Conservation (phyloP, 1,140 invertebrate genomes). For the Zaprionus camerounensis region DNA sequence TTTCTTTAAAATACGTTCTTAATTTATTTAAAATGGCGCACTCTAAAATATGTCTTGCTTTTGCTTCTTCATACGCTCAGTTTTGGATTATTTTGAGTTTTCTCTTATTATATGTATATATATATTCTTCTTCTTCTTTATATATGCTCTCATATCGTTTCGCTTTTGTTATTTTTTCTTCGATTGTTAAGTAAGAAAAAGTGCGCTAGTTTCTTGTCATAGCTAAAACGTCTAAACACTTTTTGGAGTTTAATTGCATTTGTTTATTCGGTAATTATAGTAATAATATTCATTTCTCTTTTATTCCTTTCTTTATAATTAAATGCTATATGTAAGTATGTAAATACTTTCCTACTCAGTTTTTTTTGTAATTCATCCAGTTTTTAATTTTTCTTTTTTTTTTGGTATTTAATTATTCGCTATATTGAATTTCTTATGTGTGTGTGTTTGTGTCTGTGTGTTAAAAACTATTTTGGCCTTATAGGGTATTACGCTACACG, state of each 20-base stretch:
- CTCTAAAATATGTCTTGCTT: slow-evolving; percentile 67
- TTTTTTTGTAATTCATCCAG: slow-evolving; percentile 19
- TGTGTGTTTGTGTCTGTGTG: slow-evolving; percentile 19
- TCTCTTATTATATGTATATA: slow-evolving; percentile 25
- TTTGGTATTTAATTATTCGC: slow-evolving; percentile 22
- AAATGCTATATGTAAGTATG: slow-evolving; percentile 74
- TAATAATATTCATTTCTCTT: slow-evolving; percentile 36
- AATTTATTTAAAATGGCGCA: slow-evolving; percentile 64
- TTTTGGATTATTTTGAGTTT: slow-evolving; percentile 26
- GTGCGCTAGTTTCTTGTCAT: slow-evolving; percentile 58
- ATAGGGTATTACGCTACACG: slow-evolving; percentile 65
- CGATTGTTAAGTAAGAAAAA: slow-evolving; percentile 66
- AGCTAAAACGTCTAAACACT: slow-evolving; percentile 62
- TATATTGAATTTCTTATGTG: slow-evolving; percentile 41
- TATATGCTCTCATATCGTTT: not conserved
- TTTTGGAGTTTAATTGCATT: slow-evolving; percentile 42
- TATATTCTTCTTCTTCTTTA: slow-evolving; percentile 3
- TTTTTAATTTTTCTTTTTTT: slow-evolving; percentile 30
- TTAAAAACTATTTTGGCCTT: slow-evolving; percentile 81
- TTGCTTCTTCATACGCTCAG: slow-evolving; percentile 59
- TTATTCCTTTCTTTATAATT: slow-evolving; percentile 41
- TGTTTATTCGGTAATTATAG: slow-evolving; percentile 34
- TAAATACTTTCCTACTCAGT: slow-evolving; percentile 60
- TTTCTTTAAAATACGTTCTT: slow-evolving; percentile 43
- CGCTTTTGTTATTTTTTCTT: slow-evolving; percentile 14